Conservation (phyloP, 2,797 vertebrate species). For the Oreortyx pictus region DNA sequence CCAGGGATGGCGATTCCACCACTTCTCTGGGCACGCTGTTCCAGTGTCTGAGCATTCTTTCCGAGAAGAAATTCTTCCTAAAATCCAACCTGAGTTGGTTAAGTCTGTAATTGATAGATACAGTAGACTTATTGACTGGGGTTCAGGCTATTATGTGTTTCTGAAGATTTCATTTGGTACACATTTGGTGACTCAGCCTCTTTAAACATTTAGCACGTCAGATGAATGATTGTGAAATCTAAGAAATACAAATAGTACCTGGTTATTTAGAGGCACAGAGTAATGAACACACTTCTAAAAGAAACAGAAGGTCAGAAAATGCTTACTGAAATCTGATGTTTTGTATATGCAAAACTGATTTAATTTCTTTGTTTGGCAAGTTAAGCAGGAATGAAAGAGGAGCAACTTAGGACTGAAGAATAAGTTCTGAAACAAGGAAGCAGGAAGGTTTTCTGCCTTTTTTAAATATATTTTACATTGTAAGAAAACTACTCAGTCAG, state of each 20-base stretch:
- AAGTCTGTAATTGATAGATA: not conserved
- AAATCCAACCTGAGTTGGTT: too few relatives aligned
- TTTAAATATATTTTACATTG: not conserved
- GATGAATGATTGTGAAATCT: not conserved
- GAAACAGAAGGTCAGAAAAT: constrained; percentile 45
- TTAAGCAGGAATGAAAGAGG: not conserved
- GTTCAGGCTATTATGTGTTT: not conserved
- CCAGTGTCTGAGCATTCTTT: too few relatives aligned
- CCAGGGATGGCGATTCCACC: too few relatives aligned
- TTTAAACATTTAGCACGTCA: not conserved
- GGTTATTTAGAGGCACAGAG: not conserved
- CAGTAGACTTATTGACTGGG: rapidly evolving
- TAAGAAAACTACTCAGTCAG: not conserved
- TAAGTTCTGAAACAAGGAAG: not conserved
- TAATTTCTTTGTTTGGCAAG: constrained; percentile 24
- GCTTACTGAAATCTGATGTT: not conserved
- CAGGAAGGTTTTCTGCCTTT: not conserved
- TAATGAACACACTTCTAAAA: constrained; percentile 18
- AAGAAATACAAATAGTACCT: not conserved
- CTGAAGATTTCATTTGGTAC: not conserved
- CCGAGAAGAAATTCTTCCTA: too few relatives aligned
- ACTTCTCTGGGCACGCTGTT: too few relatives aligned
- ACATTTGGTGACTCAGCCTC: not conserved
- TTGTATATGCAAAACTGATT: constrained; percentile 38
- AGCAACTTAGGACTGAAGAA: not conserved